These are phyloP conservation scores for Dicycla oo DNA, from an alignment of 2,888 invertebrate species.

Conservation along the genomic window DNA sequence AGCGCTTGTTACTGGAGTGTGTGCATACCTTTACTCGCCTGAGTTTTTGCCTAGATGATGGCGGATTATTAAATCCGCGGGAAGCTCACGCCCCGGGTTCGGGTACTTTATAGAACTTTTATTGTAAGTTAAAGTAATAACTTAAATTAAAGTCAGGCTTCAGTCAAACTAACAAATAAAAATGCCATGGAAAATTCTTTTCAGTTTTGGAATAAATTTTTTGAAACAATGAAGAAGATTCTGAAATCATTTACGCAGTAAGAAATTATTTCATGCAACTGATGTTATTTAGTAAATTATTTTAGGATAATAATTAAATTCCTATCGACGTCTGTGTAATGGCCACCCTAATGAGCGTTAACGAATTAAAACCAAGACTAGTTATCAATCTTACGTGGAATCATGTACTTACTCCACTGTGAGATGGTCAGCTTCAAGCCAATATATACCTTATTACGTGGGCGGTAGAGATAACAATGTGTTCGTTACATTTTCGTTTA, in stretches of 20 bases:
- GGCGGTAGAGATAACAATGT: slow-evolving; percentile 35
- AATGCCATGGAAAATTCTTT: not conserved
- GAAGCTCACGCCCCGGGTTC: too few species aligned
- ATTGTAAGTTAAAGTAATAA: not conserved
- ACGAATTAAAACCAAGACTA: slow-evolving; percentile 53
- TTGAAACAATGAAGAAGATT: not conserved
- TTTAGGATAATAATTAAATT: slow-evolving; percentile 34
- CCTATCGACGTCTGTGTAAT: slow-evolving; percentile 32
- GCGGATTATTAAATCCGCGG: not conserved
- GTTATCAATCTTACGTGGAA: slow-evolving; percentile 51
- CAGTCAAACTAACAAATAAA: too few species aligned
- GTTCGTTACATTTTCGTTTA: slow-evolving; percentile 15
- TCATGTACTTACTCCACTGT: slow-evolving; percentile 21
- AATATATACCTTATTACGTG: slow-evolving; percentile 43
- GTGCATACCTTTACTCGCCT: too few species aligned
- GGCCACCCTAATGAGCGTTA: slow-evolving; percentile 55
- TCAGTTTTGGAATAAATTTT: not conserved
- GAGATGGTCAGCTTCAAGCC: not conserved
- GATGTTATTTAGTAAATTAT: slow-evolving; percentile 27
- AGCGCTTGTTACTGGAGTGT: not conserved
- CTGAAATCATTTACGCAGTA: slow-evolving; percentile 1
- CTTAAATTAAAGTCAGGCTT: too few species aligned
- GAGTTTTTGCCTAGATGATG: not conserved
- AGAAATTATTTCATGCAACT: slow-evolving; percentile 31
- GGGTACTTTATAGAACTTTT: not conserved